A percentile compares a stretch with the other conserved stretches of the same genome.
Conservation (phyloP, 2,888 invertebrate species). For the Sepioteuthis lessoniana region DNA sequence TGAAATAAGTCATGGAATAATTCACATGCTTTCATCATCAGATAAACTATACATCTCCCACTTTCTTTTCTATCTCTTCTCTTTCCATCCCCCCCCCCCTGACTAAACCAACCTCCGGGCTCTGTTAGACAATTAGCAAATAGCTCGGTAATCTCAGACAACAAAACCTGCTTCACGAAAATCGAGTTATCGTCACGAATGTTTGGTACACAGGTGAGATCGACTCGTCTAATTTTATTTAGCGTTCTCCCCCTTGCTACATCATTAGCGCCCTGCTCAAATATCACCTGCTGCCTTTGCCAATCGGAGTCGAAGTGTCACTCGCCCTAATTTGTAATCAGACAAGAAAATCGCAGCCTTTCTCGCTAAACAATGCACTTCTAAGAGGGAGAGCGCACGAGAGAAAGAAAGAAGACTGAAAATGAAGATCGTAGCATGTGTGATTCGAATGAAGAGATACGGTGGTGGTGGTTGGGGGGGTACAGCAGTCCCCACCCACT, state of each 20-base stretch:
- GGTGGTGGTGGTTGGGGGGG: neutral
- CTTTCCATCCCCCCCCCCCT: neutral
- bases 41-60: neutral
- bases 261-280: neutral
- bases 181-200: neutral
- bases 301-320: neutral
- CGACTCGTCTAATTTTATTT: neutral
- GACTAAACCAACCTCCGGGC: neutral
- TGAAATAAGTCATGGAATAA: neutral
- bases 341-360: neutral
- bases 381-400: neutral
- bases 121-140: neutral
- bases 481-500: neutral
- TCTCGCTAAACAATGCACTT: neutral
- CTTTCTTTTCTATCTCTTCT: too few relatives aligned
- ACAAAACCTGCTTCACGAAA: constrained; percentile 8
- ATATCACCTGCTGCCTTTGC: neutral
- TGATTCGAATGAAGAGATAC: neutral
- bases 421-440: neutral
- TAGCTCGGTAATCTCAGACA: neutral
- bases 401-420: neutral
- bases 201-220: constrained; percentile 23
- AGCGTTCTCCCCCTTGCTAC: neutral
- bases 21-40: constrained; percentile 33
- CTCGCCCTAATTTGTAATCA: neutral